Base-by-base conservation (phyloP, 2,113 vertebrate species). In the Bufo gargarizans region DNA sequence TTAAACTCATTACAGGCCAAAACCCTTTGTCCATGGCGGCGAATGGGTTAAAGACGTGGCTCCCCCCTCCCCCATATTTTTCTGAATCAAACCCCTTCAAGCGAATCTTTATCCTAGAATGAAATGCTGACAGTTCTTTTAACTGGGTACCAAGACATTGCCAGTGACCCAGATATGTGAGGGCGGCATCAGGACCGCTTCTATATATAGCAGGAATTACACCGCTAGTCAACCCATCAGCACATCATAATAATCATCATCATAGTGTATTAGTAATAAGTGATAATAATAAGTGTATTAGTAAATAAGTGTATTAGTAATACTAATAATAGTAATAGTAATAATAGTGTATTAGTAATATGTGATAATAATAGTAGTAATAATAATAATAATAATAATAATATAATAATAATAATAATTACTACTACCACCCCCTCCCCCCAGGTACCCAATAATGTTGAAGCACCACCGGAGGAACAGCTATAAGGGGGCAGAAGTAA, bases 1-100 rank as follows among this genome's bases (percentile, higher is more conserved):
- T 88, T 84, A 88, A 88, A 67, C 69, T 50, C 72, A 77, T 88
- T 88, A 84, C 59, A 12, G 47, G 17, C 63, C 69, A 67, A 86
- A 19, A 33, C 45, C 14, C 85, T 69, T 72, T 13, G 59, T 65
- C 11, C 19, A 6, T 17, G 56, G 85, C 43, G 2, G 13, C 22
- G 72, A 59, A 78, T 47, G 85, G 85, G 85, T 86, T 86, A 86
- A 79, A 13, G 4, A 11, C 72, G 9, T 69, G 45, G 14, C 13
- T 11, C 1, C 69, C 71, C 45, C 19, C 47, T 4, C 7, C 17
- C 72, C 45, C 45, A 17, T 4, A 45, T 43, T 76, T 76, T 17
- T 8, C 72, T 50, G 72, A 76, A 76, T 76, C 47, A 83, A 53
- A 83, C 45, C 81, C 81, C 81, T 83, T 65, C 81, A 45, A 83